These are phyloP conservation scores for Natrix natrix DNA, from an alignment of 2,797 vertebrate genomes.

Conservation along the genomic window DNA sequence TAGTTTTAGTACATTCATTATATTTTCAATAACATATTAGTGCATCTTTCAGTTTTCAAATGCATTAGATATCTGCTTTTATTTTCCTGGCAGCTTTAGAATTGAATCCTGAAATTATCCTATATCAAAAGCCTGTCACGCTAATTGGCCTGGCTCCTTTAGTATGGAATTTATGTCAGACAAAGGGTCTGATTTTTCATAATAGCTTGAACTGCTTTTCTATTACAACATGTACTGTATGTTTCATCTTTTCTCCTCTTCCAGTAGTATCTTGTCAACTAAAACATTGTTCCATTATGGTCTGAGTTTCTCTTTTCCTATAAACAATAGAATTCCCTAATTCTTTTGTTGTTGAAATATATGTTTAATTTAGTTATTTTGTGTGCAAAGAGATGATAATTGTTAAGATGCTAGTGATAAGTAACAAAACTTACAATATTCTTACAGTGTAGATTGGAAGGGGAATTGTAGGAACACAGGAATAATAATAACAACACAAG, in stretches of 20 bases:
- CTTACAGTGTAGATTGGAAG: background rate
- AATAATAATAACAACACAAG: background rate
- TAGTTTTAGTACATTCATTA: conserved; percentile 41
- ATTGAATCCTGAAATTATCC: conserved; percentile 33
- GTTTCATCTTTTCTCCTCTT: background rate
- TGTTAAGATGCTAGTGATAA: background rate
- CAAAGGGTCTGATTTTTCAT: conserved; percentile 7
- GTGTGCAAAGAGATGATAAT: background rate
- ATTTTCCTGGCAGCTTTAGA: background rate
- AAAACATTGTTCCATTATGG: background rate
- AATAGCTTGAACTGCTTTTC: background rate
- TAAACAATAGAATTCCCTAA: background rate
- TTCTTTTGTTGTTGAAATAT: background rate
- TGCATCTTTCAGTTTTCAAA: conserved; percentile 34
- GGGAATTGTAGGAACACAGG: background rate
- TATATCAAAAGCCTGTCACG: background rate
- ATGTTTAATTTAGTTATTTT: background rate
- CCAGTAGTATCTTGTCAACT: background rate
- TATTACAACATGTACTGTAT: background rate
- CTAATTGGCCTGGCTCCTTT: conserved; percentile 30
- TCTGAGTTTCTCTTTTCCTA: background rate
- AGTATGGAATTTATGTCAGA: conserved; percentile 13
- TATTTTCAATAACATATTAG: conserved; percentile 45
- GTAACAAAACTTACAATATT: background rate
- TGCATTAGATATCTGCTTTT: conserved; percentile 41